A percentile compares a stretch with the other conserved stretches of the same genome.
phyloP scores from a whole-genome alignment of 2,113 vertebrate genomes.

The Tetraodon nigroviridis region DNA sequence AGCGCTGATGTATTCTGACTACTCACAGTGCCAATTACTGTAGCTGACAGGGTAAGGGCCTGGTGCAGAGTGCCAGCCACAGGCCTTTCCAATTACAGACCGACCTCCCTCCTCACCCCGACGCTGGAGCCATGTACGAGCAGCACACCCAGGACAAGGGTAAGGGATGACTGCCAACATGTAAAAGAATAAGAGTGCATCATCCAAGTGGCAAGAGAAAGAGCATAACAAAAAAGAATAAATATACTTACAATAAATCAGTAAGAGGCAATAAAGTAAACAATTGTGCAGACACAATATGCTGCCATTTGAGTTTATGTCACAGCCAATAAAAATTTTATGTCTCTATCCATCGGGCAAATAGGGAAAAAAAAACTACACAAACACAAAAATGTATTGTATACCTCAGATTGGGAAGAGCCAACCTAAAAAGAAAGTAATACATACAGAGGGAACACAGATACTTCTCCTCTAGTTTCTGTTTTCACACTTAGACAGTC shows the following conservation, averaged over 20 bases:
- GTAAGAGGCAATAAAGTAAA: slow-evolving; percentile 6
- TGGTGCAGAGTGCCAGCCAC: slow-evolving; percentile 45
- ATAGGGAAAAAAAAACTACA: not conserved
- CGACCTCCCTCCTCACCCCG: slow-evolving; percentile 46
- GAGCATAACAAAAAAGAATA: not conserved
- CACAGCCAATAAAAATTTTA: slow-evolving; percentile 7
- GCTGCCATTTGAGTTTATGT: slow-evolving; percentile 13
- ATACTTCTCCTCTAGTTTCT: not conserved
- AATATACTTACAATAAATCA: not conserved
- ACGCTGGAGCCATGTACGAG: slow-evolving; percentile 55
- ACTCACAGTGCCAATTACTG: slow-evolving; percentile 58
- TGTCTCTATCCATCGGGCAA: not conserved
- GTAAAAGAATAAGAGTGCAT: slow-evolving; percentile 38
- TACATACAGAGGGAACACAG: not conserved
- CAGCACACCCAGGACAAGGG: slow-evolving; percentile 48
- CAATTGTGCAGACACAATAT: slow-evolving; percentile 2
- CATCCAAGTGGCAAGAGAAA: slow-evolving; percentile 11
- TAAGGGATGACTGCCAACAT: slow-evolving; percentile 24
- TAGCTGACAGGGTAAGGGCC: slow-evolving; percentile 54
- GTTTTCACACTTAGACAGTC: slow-evolving; percentile 9
- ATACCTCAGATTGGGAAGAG: no score
- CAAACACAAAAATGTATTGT: no score
- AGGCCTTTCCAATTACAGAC: slow-evolving; percentile 61
- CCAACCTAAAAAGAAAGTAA: not conserved
- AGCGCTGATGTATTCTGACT: slow-evolving; percentile 21